A percentile compares a stretch with the other conserved stretches of the same genome.
Conservation (phyloP, 92 coral and sea anemone genomes). For the Umimayanthus chanpuru region DNA sequence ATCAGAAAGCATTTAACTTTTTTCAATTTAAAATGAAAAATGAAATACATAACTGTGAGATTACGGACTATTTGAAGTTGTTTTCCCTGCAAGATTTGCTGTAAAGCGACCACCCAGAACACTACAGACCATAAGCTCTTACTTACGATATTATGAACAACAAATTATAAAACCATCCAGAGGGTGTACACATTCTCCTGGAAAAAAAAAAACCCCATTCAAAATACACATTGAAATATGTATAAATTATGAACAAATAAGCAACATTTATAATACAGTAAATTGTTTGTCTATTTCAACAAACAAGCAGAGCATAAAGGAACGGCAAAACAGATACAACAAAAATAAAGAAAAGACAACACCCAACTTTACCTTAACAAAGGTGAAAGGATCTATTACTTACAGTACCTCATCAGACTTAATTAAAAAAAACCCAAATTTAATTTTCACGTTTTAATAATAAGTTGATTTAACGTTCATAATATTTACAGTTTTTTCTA, state of each 20-base stretch:
- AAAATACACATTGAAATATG: too few species aligned
- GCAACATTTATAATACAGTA: not conserved
- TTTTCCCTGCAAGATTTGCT: not conserved
- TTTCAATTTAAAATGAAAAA: too few species aligned
- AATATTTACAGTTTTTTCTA: too few species aligned
- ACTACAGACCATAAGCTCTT: not conserved
- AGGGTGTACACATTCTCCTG: constrained; percentile 70
- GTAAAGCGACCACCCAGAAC: not conserved
- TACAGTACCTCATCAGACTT: not conserved
- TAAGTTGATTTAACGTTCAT: too few species aligned
- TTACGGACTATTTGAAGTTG: too few species aligned
- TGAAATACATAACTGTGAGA: not conserved
- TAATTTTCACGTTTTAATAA: too few species aligned
- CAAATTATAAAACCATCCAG: constrained; percentile 63
- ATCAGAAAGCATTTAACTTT: too few species aligned
- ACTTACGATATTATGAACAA: constrained; percentile 76
- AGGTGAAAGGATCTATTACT: too few species aligned
- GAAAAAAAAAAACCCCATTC: not conserved
- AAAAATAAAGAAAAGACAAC: too few species aligned
- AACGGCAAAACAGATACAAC: too few species aligned
- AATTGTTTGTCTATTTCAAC: not conserved
- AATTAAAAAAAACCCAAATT: not conserved
- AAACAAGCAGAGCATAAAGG: too few species aligned
- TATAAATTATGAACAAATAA: not conserved
- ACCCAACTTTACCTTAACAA: too few species aligned